Base-by-base conservation (phyloP, 2,888 invertebrate genomes). In the Folsomia manolachei region DNA sequence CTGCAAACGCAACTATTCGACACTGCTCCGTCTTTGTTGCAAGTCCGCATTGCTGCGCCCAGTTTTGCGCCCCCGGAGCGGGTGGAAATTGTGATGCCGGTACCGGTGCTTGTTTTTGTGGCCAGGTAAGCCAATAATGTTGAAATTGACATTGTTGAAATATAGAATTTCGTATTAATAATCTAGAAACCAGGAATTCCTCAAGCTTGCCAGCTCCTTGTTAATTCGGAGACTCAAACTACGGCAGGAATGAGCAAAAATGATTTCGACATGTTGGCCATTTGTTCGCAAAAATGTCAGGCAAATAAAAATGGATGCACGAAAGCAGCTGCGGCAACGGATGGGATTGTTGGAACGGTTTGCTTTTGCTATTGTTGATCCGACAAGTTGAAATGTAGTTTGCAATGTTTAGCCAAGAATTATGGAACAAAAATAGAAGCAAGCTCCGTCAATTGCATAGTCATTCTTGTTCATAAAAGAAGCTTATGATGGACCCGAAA, bases 351-450 rank as follows among this genome's bases (percentile, higher is more conserved):
- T 7, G 69, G 69, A 21, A 71, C 63, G 14, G 72, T 72, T 1
- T 72, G 72, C 60, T 62, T 72, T 11, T 72, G 72, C 25, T 72
- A 72, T 19, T 72, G 72, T 27, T 25, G 63, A 26, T n/a, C n/a
- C n/a, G n/a, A n/a, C n/a, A n/a, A n/a, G n/a, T n/a, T n/a, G n/a
- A n/a, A n/a, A n/a, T n/a, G n/a, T n/a, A n/a, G n/a, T n/a, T n/a
- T n/a, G n/a, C n/a, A n/a, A n/a, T n/a, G n/a, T n/a, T n/a, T n/a
- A n/a, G n/a, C n/a, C n/a, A n/a, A n/a, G n/a, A n/a, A n/a, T n/a
- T n/a, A n/a, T n/a, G n/a, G n/a, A n/a, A n/a, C n/a, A n/a, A n/a
- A n/a, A n/a, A n/a, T n/a, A n/a, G n/a, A n/a, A n/a, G n/a, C n/a
- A n/a, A n/a, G n/a, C n/a, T n/a, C n/a, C n/a, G n/a, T n/a, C n/a